Evolutionary conservation across 1,140 invertebrate species (phyloP), one percentile per base, ranked within the genome.

Genomic region (Drosophila mayri): DNA sequence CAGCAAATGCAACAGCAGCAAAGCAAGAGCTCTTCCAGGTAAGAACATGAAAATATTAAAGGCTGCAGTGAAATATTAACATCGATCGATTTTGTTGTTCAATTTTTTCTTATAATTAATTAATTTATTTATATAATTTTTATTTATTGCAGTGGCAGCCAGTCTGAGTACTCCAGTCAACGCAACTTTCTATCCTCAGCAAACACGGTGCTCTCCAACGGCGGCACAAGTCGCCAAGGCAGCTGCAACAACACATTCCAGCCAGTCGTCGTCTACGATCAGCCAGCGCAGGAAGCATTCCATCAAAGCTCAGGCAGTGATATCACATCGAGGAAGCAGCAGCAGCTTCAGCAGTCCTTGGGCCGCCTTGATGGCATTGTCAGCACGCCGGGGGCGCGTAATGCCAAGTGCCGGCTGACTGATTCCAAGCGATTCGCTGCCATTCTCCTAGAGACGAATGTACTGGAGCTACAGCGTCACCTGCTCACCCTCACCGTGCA

Each of bases 391-490:
- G 78, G 93, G 16, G 75, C 76, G 22, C 93, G 93, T 25, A 92
- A 93, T 71, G 93, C 94, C 46, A 94, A 93, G 84, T 94, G 95
- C 63, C 81, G 93, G 60, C 93, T 93, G 18, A 93, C 94, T 2
- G 95, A 96, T 92, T 94, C 95, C 25, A 95, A 94, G 66, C 96
- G 97, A 92, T 95, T 97, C 82, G 94, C 96, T 72, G 96, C 96
- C 85, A 97, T 98, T 92, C 94, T 98, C 44, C 94, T 95, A 54
- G 97, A 97, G 93, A 95, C 95, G 43, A 96, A 97, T 93, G 95
- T 96, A 5, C 91, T 97, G 32, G 96, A 97, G 92, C 94, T 98
- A 68, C 96, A 97, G 92, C 94, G 97, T 59, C 97, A 97, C 93
- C 94, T 98, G 22, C 95, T 98, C 65, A 96, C 95, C 9, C 95